Evolutionary conservation across 2,113 vertebrate genomes (phyloP), one percentile per base, ranked within the genome.

Genomic region (Castor canadensis): DNA sequence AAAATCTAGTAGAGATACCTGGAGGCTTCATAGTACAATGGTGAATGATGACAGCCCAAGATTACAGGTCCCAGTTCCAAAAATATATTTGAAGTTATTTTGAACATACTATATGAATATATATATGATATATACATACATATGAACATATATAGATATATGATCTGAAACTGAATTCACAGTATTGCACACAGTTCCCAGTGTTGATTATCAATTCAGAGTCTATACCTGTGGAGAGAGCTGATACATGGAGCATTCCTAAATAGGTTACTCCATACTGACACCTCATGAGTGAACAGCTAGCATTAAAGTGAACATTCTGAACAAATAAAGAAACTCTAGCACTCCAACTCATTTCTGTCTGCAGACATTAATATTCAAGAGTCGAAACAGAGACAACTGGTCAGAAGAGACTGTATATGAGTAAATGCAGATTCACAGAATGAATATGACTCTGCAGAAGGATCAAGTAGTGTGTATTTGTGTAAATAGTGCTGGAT

Each of bases 281-380:
- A 97, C 98, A 0, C 98, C 99, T 0, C 98, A 99, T 0, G 99
- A 99, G 87, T 99, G 99, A 99, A 96, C 98, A 94, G 7, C 98
- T 9, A 98, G 98, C 64, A 97, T 98, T 28, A 99, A 99, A 8
- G 98, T 99, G 40, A 99, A 98, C 98, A 99, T 99, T 97, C 93
- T 99, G 96, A 99, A 99, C 98, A 99, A 98, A 96, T 98, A 98
- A 95, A 99, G 97, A 58, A 99, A 99, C 97, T 99, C 98, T 91
- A 99, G 98, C 84, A 97, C 98, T 32, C 97, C 99, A 35, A 13
- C 17, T 47, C 99, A 99, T 87, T 99, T 98, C 97, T 99, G 98
- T 43, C 98, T 99, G 17, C 98, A 99, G 24, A 99, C 99, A 0
- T 98, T 99, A 86, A 99, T 99, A 5, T 99, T 99, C 71, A 26